Conservation (phyloP, 2,113 vertebrate species). For the Pomatostomus ruficeps region DNA sequence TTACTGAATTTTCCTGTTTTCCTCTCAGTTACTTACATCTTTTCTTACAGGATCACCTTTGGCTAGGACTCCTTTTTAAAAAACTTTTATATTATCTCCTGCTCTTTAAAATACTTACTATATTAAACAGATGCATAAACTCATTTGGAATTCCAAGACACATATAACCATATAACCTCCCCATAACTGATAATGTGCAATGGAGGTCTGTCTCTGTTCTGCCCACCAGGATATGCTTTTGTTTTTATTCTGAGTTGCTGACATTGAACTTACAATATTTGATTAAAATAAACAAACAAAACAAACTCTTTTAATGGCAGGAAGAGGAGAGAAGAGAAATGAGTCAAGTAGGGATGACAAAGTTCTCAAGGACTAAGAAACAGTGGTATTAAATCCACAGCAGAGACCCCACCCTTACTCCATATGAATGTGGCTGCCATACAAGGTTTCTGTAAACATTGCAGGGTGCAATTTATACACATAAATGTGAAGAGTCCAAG, state of each 20-base stretch:
- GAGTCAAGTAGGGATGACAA: background rate
- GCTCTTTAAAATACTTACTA: background rate
- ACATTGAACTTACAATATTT: background rate
- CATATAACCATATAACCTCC: background rate
- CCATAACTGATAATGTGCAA: background rate
- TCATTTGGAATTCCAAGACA: background rate
- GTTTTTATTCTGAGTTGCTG: background rate
- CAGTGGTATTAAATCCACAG: background rate
- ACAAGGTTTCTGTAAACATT: background rate
- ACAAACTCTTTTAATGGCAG: background rate
- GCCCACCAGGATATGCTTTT: background rate
- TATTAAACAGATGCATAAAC: background rate
- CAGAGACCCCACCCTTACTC: background rate
- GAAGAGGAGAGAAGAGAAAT: background rate
- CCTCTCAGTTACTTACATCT: background rate
- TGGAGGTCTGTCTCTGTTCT: background rate
- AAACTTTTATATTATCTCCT: background rate
- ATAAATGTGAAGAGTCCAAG: background rate
- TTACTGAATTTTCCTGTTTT: background rate
- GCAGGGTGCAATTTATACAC: background rate
- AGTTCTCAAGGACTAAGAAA: background rate
- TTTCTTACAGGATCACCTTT: background rate
- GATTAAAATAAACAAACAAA: background rate
- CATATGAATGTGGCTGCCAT: background rate
- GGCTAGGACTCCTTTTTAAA: background rate